Evolutionary conservation across 2,113 vertebrate species (phyloP), one percentile per base, ranked within the genome.

Genomic region (Amphiprion percula): DNA sequence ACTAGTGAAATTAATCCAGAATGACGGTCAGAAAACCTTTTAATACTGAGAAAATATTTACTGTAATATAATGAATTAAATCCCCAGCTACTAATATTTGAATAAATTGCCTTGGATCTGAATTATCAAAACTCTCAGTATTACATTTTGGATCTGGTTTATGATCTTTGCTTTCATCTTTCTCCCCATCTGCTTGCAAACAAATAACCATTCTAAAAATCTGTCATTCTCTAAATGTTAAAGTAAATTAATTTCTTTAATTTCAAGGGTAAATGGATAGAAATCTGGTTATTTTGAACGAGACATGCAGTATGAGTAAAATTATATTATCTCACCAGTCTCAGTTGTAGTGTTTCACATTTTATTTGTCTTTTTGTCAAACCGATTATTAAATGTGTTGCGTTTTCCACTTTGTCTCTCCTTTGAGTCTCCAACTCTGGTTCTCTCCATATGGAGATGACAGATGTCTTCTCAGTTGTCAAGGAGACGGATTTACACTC

Each of bases 381-480:
- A 62, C 46, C 52, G 53, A 71, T 68, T 80, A 52, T 41, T 68
- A 47, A 10, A 21, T 47, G 24, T 33, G n/a, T 44, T 59, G 6
- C 28, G 37, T 59, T 6, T 62, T 60, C 11, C 7, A 4, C 19
- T 46, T 11, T 10, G 10, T 39, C 19, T 17, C 58, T 59, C 44
- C 49, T 75, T 10, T 77, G 46, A 84, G 80, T n/a, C 46, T 78
- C 41, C 59, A n/a, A 77, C 52, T 83, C 41, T 2, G 1, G 73
- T 47, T 55, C 39, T 49, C 56, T 85, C 91, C 91, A 89, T 90
- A 92, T 78, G 88, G 88, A 90, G 55, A 82, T 87, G 84, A 84
- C 90, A 91, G 90, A 89, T 92, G 88, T 85, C 86, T 61, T 60
- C 77, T 83, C 82, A 68, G 87, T 89, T 84, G 79, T 87, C 80